A percentile compares a stretch with the other conserved stretches of the same genome.
Conservation (phyloP, 2,888 invertebrate genomes). For the Crocallis elinguaria region DNA sequence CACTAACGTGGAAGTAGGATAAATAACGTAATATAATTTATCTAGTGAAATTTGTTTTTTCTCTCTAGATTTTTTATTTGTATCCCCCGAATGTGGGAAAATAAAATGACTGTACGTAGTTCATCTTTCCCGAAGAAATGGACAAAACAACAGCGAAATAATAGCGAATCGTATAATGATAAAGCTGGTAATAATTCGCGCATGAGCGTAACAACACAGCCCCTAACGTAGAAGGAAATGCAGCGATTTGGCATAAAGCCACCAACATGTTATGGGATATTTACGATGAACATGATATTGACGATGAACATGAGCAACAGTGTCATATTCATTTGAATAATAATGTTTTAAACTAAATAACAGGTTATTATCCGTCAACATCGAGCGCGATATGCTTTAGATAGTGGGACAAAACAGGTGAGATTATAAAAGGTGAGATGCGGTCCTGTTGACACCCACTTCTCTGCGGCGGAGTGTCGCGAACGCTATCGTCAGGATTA, state of each 20-base stretch:
- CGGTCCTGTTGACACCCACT: too few relatives aligned
- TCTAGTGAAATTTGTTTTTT: too few relatives aligned
- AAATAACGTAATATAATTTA: too few relatives aligned
- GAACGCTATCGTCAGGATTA: too few relatives aligned
- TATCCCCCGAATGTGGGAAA: not conserved
- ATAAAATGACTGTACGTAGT: too few relatives aligned
- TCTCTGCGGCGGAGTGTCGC: too few relatives aligned
- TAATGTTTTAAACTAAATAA: not conserved
- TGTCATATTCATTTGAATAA: not conserved
- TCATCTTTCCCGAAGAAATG: not conserved
- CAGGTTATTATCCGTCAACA: too few relatives aligned
- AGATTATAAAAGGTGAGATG: too few relatives aligned
- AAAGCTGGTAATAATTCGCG: not conserved
- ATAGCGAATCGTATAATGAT: not conserved
- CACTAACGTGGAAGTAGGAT: too few relatives aligned
- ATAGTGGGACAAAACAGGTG: too few relatives aligned
- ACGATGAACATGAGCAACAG: not conserved
- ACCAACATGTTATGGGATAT: not conserved
- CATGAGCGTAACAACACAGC: not conserved
- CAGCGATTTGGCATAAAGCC: slow-evolving; percentile 7
- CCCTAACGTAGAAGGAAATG: slow-evolving; percentile 5
- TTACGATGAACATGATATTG: not conserved
- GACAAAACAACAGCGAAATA: not conserved
- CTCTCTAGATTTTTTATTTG: too few relatives aligned
- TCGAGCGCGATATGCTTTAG: too few relatives aligned